These are phyloP conservation scores for Myotis lucifugus DNA, from an alignment of 2,113 vertebrate genomes.

Conservation along the genomic window DNA sequence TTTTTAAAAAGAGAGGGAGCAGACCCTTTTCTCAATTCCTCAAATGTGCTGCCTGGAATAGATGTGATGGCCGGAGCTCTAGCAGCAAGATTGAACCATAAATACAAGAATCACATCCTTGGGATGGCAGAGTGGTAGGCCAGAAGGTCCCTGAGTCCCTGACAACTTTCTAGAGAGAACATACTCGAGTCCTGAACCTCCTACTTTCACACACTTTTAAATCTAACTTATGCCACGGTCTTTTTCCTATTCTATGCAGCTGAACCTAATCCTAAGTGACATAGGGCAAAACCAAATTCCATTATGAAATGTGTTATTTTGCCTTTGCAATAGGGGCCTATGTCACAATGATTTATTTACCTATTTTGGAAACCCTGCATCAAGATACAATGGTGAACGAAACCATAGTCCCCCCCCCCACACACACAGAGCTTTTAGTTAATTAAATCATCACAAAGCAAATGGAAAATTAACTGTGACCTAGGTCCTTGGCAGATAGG, in stretches of 20 bases:
- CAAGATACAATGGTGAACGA: neutral
- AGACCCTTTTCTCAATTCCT: conserved; percentile 3
- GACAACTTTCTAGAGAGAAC: neutral
- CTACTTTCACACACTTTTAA: neutral
- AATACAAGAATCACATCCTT: neutral
- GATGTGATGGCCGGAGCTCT: neutral
- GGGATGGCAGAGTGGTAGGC: neutral
- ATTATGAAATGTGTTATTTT: neutral
- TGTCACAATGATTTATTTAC: neutral
- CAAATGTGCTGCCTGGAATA: neutral
- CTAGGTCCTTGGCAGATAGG: neutral
- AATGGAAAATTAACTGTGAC: neutral
- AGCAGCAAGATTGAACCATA: neutral
- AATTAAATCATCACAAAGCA: neutral
- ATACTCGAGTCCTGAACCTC: neutral
- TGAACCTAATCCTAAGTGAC: neutral
- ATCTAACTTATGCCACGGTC: neutral
- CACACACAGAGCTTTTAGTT: neutral
- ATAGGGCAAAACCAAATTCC: neutral
- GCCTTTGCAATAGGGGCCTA: neutral
- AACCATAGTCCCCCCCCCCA: neutral
- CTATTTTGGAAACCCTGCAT: neutral
- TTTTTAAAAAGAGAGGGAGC: neutral
- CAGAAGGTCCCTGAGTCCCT: neutral
- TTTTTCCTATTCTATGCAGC: neutral